Evolutionary conservation across 2,113 vertebrate species (phyloP), one percentile per base, ranked within the genome.

Genomic region (Sebastes schlegelii): DNA sequence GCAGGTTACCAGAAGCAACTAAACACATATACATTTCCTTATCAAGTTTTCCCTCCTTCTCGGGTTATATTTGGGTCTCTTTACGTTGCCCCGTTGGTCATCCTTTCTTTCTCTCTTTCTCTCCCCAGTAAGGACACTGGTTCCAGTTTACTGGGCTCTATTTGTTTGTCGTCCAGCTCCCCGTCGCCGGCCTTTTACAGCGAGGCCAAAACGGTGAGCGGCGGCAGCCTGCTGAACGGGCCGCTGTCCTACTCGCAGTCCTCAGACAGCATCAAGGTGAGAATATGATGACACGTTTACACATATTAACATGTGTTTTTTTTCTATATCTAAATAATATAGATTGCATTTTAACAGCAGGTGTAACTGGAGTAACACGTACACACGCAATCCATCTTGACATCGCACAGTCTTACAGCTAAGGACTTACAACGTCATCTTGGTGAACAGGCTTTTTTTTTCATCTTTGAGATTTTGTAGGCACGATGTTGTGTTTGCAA

Each of bases 201-300:
- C 17, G 97, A 98, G 8, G 94, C 94, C 83, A 97, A 97, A 86
- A 79, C 94, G 1, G 79, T 42, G 46, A 92, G 95, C 45, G 89
- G 95, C 17, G 80, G 95, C 74, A 83, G 94, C 71, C 94, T 97
- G 57, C 94, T 97, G 81, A 97, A 97, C 0, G 97, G 97, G 2
- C 96, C 97, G 0, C 95, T 96, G 14, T 96, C 96, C 67, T 98
- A 97, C 91, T 96, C 95, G 6, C 90, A 96, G 43, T 69, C 96
- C 64, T 83, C 89, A 0, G 96, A 97, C 0, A 92, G 93, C 87
- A 95, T 97, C 86, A 97, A 98, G 96, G 97, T 96, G 84, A 94
- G 89, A 60, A 11, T 2, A 1, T 0, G 10, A n/a, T 6, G 8
- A 55, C 48, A 19, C 45, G 34, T 34, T 34, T 34, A 34, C 34